Evolutionary conservation across 2,113 vertebrate species (phyloP).

Genomic region (Thermophis baileyi): DNA sequence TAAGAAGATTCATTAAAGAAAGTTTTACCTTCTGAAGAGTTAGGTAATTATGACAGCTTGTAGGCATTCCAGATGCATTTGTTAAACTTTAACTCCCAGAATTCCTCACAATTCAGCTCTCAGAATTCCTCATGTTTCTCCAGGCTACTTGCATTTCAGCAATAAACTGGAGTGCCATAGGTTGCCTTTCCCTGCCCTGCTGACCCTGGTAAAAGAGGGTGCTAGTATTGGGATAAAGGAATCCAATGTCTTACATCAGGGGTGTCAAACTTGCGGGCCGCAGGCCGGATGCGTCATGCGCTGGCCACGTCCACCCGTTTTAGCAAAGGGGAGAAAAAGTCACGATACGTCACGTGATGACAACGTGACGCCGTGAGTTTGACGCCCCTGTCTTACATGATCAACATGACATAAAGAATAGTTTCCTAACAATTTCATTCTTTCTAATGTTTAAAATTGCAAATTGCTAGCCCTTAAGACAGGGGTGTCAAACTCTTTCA

Average conservation of each 20-base stretch:
- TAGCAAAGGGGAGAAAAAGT: too few relatives aligned
- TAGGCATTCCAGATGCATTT: background rate
- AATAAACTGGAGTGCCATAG: background rate
- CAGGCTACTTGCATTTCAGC: background rate
- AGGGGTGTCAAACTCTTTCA: too few relatives aligned
- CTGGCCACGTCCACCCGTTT: too few relatives aligned
- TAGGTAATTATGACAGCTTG: background rate
- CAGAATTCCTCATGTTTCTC: background rate
- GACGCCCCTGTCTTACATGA: background rate
- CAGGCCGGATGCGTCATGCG: too few relatives aligned
- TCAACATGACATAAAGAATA: background rate
- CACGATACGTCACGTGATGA: too few relatives aligned
- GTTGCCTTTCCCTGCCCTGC: background rate
- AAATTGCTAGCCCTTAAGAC: background rate
- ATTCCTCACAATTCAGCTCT: background rate
- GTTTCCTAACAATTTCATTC: background rate
- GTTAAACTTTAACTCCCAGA: background rate
- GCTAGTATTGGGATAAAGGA: background rate
- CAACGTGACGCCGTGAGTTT: too few relatives aligned
- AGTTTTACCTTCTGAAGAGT: background rate
- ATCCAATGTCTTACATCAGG: background rate
- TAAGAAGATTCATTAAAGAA: background rate
- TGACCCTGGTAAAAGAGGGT: background rate
- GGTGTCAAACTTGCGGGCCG: too few relatives aligned
- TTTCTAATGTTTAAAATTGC: background rate